Conservation (phyloP, 1,140 invertebrate species). For the Cyphomyrmex costatus region DNA sequence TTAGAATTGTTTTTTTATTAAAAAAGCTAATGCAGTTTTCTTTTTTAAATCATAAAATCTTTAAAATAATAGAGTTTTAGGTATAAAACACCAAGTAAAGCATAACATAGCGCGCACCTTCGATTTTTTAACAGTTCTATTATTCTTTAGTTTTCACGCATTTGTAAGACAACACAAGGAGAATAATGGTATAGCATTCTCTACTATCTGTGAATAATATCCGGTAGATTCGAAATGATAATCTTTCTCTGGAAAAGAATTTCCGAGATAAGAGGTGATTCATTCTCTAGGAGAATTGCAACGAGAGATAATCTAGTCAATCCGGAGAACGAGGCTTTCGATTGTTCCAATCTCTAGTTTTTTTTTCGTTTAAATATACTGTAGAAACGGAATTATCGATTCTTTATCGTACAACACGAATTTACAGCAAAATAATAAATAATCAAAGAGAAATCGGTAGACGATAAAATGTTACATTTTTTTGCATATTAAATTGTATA, state of each 20-base stretch:
- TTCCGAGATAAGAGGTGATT: conserved; percentile 39
- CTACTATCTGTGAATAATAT: conserved; percentile 44
- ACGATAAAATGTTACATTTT: background rate
- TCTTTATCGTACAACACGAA: conserved; percentile 18
- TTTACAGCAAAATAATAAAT: conserved; percentile 33
- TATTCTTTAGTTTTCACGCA: conserved; percentile 32
- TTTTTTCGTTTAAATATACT: conserved; percentile 28
- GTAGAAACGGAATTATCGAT: conserved; percentile 6
- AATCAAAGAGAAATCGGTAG: conserved; percentile 1
- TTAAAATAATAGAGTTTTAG: conserved; percentile 6
- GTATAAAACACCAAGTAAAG: conserved; percentile 11
- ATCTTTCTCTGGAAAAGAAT: conserved; percentile 40
- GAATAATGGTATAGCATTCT: background rate
- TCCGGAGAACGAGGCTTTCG: conserved; percentile 23
- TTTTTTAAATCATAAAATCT: conserved; percentile 1
- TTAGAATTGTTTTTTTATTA: background rate
- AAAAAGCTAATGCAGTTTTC: background rate
- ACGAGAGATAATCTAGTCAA: conserved; percentile 47
- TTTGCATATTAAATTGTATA: background rate
- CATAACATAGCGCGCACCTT: background rate
- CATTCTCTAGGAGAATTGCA: conserved; percentile 6
- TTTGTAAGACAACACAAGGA: conserved; percentile 30
- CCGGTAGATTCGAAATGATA: conserved; percentile 41
- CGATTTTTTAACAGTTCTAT: conserved; percentile 43
- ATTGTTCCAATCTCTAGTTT: conserved; percentile 26